Base-by-base conservation (phyloP, 2,888 invertebrate species). In the Malthinus flaveolus region DNA sequence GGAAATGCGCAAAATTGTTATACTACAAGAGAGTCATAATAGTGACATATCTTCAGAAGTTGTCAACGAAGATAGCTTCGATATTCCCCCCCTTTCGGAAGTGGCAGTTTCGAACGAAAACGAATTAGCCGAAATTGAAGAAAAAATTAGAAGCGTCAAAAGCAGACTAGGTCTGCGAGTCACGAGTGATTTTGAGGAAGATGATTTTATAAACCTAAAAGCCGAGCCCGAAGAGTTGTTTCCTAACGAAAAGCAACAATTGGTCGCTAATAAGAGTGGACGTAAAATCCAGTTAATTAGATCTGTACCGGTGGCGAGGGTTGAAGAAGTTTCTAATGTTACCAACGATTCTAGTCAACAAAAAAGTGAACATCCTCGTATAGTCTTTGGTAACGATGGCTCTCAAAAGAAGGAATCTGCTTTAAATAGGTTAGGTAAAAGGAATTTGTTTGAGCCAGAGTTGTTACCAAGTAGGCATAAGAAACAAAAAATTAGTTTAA, bases 191-290 rank as follows among this genome's bases (percentile, higher is more conserved):
- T 84, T 83, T 4, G 85, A 86, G 62, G 85, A 85, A 73, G 87
- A 87, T 64, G 87, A 88, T 73, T 85, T 85, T 71, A 77, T 86
- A 33, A 87, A 85, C 74, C 82, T 88, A 32, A 83, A 85, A 64
- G 85, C 85, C 39, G 87, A 87, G 69, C 85, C 85, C 11, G 72
- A 68, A 37, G 72, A 71, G 36, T 60, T 71, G 50, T 68, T 70
- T 37, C 61, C 68, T 45, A 64, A 61, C 50, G 66, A 67, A 44
- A 65, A 67, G 51, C 39, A 54, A 1, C 6, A 6, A 7, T 52
- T 52, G 39, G 58, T 58, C 35, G 10, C 23, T 5, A 50, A 48
- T 10, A 45, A 50, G n/a, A 59, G 36, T n/a, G 51, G 50, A 4
- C 44, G 59, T 9, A 59, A 59, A 46, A 61, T 54, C 11, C 44